Base-by-base conservation (phyloP, 2,888 invertebrate genomes). In the Mellilla xanthometata region DNA sequence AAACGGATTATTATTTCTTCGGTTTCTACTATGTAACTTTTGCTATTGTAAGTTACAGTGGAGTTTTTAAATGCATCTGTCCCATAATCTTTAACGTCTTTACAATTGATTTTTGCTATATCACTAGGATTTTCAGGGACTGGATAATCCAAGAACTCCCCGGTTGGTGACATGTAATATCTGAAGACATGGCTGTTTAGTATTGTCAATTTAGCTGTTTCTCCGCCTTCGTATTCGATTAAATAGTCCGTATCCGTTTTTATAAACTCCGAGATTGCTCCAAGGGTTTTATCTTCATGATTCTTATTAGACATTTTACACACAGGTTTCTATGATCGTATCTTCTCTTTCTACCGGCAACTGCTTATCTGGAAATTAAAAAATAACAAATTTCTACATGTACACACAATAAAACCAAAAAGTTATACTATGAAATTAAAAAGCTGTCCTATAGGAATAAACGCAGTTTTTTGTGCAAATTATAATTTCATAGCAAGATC, bases 111-210 rank as follows among this genome's bases (percentile, higher is more conserved):
- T 58, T 71, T 85, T 9, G 86, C 81, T 0, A 59, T 56, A 52
- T 87, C 84, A 3, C 57, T 56, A 10, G 74, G 62, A 53, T 87
- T 65, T 3, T 72, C 66, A 2, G 88, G 85, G 34, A 53, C 50
- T 2, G 88, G 88, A 52, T 83, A 83, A 3, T 87, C 85, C 2
- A 65, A 54, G 47, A 87, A 89, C 1, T 53, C 50, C 1, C 75
- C 76, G n/a, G 60, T 70, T 1, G 80, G 81, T 2, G 85, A 81
- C 78, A 88, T 79, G 56, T 84, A 79, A 49, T 71, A 88, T 60
- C 79, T 76, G 40, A 87, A 80, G 0, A 82, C 83, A 64, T 87
- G 87, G 32, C 68, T 68, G 52, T 83, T 86, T 23, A 87, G 55
- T 44, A 89, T 76, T 41, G 76, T 63, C 12, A 89, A 51, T 52